Evolutionary conservation across 2,888 invertebrate genomes (phyloP).

Genomic region (Dusona sp.): DNA sequence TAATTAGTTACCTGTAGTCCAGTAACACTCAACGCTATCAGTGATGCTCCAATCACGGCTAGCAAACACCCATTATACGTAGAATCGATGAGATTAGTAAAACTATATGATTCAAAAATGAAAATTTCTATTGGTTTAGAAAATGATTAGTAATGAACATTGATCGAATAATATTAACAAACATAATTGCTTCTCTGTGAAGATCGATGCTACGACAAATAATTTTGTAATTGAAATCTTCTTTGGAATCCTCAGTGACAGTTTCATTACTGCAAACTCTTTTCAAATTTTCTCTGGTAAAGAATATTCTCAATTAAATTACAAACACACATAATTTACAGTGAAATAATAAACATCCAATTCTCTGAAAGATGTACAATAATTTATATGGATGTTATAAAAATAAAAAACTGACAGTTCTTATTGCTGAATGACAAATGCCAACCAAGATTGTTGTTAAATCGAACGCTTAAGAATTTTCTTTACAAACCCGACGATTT

Average conservation of each 20-base stretch:
- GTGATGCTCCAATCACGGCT: slow-evolving; percentile 10
- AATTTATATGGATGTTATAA: neutral
- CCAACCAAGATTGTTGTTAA: too few relatives aligned
- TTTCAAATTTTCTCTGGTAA: slow-evolving; percentile 33
- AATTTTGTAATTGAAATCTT: slow-evolving; percentile 14
- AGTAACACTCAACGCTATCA: neutral
- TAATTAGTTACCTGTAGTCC: neutral
- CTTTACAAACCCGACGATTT: slow-evolving; percentile 62
- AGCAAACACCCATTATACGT: slow-evolving; percentile 27
- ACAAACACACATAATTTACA: neutral
- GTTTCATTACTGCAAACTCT: neutral
- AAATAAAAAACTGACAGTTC: neutral
- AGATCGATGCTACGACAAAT: slow-evolving; percentile 50
- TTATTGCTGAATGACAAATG: too few relatives aligned
- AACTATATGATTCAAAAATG: slow-evolving; percentile 30
- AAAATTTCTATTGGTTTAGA: neutral
- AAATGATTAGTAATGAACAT: neutral
- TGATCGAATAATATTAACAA: neutral
- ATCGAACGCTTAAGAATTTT: neutral
- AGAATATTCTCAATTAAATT: neutral
- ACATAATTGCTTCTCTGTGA: slow-evolving; percentile 51
- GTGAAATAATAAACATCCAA: neutral
- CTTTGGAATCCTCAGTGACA: neutral
- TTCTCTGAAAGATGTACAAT: neutral
- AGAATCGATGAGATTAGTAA: slow-evolving; percentile 55